Base-by-base conservation (phyloP, 2,113 vertebrate species). In the Puma concolor region DNA sequence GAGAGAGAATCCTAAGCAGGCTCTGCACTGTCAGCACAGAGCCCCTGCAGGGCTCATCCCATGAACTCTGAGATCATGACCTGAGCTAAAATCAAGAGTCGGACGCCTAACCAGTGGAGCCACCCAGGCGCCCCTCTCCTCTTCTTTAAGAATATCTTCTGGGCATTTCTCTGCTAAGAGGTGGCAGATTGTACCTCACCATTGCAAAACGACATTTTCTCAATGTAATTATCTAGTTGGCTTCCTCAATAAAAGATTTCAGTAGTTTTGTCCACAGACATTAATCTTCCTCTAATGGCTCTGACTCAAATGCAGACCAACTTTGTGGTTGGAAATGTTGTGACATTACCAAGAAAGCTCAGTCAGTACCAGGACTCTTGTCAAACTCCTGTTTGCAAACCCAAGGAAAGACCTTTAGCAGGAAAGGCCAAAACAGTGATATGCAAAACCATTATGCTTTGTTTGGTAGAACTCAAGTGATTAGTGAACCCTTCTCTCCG, bases 321-420 rank as follows among this genome's bases (percentile, higher is more conserved):
- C 76, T 96, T 85, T 98, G 97, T 98, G 98, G 98, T 98, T 98
- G 98, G 98, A 98, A 98, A 98, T 94, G 95, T 95, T 97, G 94
- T 96, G 95, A 97, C 97, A 98, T 97, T 98, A 98, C 97, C 85
- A 96, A 98, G 97, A 98, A 97, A 98, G 54, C 77, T 87, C 96
- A 96, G 84, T 96, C 72, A 92, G 69, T 95, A 96, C 38, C 85
- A 98, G 88, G 96, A 94, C 95, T 94, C 90, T 97, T 98, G 87
- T 98, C 96, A 97, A 96, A 94, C 87, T 98, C 97, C 97, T 96
- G 69, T 96, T 98, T 95, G 71, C 92, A 98, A 95, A 76, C 95
- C 92, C 90, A 97, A 98, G 96, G 98, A 97, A 98, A 98, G 88
- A 96, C 36, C 88, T 97, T 97, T 95, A 97, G 90, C 83, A 98